Conservation (phyloP, 2,888 invertebrate genomes). For the Drosophila limbata region DNA sequence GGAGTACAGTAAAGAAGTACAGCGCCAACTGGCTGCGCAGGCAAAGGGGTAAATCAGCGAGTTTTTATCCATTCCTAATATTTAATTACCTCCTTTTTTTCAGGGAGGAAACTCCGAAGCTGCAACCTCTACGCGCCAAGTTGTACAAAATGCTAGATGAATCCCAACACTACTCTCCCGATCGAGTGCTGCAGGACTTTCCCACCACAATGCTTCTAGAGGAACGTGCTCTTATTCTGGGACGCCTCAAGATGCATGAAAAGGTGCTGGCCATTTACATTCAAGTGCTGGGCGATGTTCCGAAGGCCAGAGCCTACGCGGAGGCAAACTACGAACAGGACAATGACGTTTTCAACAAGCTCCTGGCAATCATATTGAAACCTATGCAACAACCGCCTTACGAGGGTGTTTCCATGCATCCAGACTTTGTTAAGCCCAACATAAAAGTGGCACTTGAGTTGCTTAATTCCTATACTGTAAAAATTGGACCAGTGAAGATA, state of each 20-base stretch:
- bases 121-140: conserved; percentile 86
- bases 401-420: conserved; percentile 86
- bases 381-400: conserved; percentile 85
- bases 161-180: conserved; percentile 93
- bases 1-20: conserved; percentile 93
- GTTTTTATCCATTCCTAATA: neutral
- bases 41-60: conserved; percentile 49
- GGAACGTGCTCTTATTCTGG: conserved; percentile 97
- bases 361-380: conserved; percentile 86
- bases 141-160: conserved; percentile 92
- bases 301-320: conserved; percentile 94
- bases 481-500: conserved; percentile 93
- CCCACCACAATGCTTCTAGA: conserved; percentile 94
- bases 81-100: neutral
- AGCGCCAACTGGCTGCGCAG: conserved; percentile 80
- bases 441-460: conserved; percentile 92
- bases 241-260: conserved; percentile 95
- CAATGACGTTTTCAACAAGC: conserved; percentile 78
- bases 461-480: conserved; percentile 92
- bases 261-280: conserved; percentile 97
- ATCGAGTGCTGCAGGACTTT: conserved; percentile 94
- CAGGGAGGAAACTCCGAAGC: conserved; percentile 58
- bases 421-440: conserved; percentile 90
- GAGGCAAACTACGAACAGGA: conserved; percentile 88
- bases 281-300: conserved; percentile 93